Percentiles rank a stretch among this genome's conserved stretches.
phyloP scores from a whole-genome alignment of 2,797 vertebrate genomes.

The Premnoplex brunnescens region DNA sequence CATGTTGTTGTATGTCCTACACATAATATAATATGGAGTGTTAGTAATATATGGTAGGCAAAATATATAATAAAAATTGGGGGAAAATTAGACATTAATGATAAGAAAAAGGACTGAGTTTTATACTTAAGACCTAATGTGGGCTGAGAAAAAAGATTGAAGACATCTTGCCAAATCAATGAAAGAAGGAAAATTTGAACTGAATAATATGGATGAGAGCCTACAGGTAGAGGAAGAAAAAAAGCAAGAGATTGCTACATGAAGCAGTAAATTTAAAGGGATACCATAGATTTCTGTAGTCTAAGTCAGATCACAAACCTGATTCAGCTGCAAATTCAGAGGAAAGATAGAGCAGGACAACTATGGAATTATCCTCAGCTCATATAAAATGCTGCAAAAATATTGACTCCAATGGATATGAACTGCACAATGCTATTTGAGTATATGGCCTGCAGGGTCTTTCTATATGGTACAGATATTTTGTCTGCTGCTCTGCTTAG shows the following conservation, averaged over 20 bases:
- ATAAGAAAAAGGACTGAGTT: neutral
- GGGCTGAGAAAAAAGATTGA: neutral
- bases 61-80: neutral
- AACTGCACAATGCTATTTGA: neutral
- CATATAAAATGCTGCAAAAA: neutral
- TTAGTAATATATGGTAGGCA: neutral
- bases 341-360: neutral
- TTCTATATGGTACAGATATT: neutral
- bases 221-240: neutral
- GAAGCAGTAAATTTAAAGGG: neutral
- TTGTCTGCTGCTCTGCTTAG: neutral
- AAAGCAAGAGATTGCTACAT: neutral
- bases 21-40: neutral
- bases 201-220: neutral
- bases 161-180: neutral
- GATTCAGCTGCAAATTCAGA: neutral
- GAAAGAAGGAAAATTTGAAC: neutral
- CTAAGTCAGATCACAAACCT: neutral
- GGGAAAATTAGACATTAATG: fast-evolving
- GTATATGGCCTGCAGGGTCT: neutral
- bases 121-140: neutral
- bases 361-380: neutral
- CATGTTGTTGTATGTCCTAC: neutral
- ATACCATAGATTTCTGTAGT: neutral
- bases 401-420: neutral